Evolutionary conservation across 1,140 invertebrate species (phyloP), one percentile per base, ranked within the genome.

Genomic region (Holcopasites calliopsidis): DNA sequence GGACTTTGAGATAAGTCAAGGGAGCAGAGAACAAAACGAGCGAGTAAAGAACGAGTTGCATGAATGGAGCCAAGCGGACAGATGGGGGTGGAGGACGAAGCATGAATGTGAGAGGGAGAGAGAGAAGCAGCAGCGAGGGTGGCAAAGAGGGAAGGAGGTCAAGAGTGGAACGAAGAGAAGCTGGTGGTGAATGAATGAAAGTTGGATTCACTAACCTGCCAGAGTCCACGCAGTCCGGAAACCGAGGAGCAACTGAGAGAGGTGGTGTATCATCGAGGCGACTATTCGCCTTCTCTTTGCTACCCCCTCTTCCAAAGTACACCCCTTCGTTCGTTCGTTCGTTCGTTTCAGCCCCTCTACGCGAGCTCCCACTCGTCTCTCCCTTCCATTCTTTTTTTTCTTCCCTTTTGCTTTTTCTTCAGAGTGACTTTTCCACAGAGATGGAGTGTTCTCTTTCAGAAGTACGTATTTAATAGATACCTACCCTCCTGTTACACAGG

Each of bases 171-270:
- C 52, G 79, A 77, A 54, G 80, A 62, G 80, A 55, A 72, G 54
- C 64, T 81, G 80, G 71, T 81, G 80, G 71, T 82, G 82, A 83
- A 82, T 82, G 82, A 83, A 83, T 71, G 82, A 71, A 76, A 71
- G 44, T 54, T 11, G 76, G 60, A 82, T 83, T 82, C 81, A 83
- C 81, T 83, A 83, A 83, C 81, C 81, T 77, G 79, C 79, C 79
- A 72, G 79, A 66, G 75, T 83, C 81, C 79, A 81, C 65, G 75
- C 65, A 78, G 81, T 83, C 76, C 79, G 79, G 81, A 83, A 83
- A 82, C 79, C 76, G 72, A 76, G 77, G 62, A 82, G 72, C 76
- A 79, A 82, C 80, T 79, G 82, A 79, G 82, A 83, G 76, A 82
- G 82, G 54, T 72, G 82, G 80, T n/a, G n/a, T 66, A 75, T 78